Percentiles rank a stretch among this genome's conserved stretches.
Conservation (phyloP, 2,888 invertebrate genomes). For the Calameuta filiformis region DNA sequence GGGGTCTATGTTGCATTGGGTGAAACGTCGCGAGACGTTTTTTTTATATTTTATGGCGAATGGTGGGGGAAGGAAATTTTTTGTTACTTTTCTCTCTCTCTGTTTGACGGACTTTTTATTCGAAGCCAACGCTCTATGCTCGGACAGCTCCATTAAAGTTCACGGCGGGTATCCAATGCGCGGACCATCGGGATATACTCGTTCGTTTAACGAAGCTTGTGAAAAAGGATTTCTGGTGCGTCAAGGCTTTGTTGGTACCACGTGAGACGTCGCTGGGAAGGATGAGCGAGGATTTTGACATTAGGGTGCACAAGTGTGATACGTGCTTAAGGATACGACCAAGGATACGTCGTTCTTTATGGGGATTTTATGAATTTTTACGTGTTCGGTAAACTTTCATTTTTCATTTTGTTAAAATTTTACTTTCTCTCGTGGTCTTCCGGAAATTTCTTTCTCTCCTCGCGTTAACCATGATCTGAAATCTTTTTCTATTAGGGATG, state of each 20-base stretch:
- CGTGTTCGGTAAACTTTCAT: constrained; percentile 7
- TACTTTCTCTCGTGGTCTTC: neutral
- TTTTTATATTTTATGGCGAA: neutral
- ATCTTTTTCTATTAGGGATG: neutral
- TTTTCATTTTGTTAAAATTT: constrained; percentile 4
- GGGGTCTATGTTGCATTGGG: neutral
- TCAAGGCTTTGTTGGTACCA: constrained; percentile 6
- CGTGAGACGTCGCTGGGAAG: neutral
- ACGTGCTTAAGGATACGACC: neutral
- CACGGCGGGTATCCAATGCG: constrained; percentile 45
- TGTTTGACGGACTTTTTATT: neutral
- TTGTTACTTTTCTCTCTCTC: neutral
- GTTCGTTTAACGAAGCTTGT: neutral
- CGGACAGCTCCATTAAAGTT: constrained; percentile 54
- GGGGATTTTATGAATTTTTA: neutral
- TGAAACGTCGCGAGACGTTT: neutral
- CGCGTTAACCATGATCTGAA: neutral
- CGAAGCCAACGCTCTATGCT: neutral
- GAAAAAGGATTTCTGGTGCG: neutral
- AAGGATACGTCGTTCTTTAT: neutral
- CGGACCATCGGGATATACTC: neutral
- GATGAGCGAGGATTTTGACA: neutral
- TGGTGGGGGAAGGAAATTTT: neutral
- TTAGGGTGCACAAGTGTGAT: neutral
- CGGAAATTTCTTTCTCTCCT: neutral